Conservation (phyloP, 2,797 vertebrate species). For the Heteromormyrus szaboi region DNA sequence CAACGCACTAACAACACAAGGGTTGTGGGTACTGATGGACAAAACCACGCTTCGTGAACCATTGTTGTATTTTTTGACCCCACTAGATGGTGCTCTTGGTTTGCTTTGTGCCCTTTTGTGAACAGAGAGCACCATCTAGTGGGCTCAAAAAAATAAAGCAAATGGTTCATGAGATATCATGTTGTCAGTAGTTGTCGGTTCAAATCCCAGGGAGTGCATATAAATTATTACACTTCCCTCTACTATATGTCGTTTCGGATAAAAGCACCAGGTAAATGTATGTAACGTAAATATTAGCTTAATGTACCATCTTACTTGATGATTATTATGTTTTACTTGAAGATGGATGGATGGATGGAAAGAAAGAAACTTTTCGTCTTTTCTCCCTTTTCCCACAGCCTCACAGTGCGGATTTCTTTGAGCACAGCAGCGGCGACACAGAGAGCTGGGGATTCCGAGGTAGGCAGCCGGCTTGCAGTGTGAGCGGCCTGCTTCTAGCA, state of each 20-base stretch:
- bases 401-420: constrained; percentile 83
- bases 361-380: not conserved
- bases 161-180: not conserved
- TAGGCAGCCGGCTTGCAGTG: constrained; percentile 33
- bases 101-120: not conserved
- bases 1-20: not conserved
- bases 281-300: not conserved
- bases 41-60: not conserved
- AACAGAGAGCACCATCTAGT: not conserved
- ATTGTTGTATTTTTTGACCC: not conserved
- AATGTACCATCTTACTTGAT: not conserved
- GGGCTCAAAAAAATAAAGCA: not conserved
- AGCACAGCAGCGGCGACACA: constrained; percentile 86
- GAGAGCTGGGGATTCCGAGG: constrained; percentile 96
- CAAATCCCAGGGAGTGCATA: not conserved
- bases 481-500: no score
- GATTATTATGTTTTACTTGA: not conserved
- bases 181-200: not conserved
- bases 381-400: constrained; percentile 59
- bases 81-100: not conserved
- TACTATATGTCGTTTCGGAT: not conserved
- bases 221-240: not conserved
- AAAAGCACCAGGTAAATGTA: not conserved
- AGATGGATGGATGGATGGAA: not conserved
- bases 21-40: not conserved